A percentile compares a stretch with the other conserved stretches of the same genome.
Evolutionary conservation across 2,113 vertebrate species (phyloP).

Genomic region (Bubalus kerabau): DNA sequence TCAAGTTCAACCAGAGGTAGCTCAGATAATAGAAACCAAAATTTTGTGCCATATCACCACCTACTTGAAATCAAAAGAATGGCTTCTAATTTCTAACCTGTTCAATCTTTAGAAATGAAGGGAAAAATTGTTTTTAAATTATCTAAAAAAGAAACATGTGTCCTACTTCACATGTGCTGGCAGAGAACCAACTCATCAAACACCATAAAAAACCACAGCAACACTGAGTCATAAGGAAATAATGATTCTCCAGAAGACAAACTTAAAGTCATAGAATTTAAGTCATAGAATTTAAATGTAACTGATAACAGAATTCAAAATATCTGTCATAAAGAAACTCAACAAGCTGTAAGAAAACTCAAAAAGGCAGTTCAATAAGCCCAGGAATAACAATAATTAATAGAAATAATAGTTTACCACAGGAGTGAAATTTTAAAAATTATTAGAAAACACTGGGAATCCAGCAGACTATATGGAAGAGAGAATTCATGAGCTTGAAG

Average conservation of each 20-base stretch:
- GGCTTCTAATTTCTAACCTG: neutral
- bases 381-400: neutral
- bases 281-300: neutral
- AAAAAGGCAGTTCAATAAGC: neutral
- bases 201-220: neutral
- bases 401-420: neutral
- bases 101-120: neutral
- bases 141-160: neutral
- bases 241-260: neutral
- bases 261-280: neutral
- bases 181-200: neutral
- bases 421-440: neutral
- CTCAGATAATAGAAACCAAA: neutral
- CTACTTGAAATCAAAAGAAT: neutral
- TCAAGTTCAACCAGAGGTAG: neutral
- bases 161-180: neutral
- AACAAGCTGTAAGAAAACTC: neutral
- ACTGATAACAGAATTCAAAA: neutral
- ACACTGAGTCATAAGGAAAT: neutral
- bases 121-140: neutral
- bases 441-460: neutral
- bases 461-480: neutral
- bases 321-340: neutral
- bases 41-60: neutral
- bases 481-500: neutral